Evolutionary conservation across 2,797 vertebrate species (phyloP).

Genomic region (Sternarchorhynchus goeldii): DNA sequence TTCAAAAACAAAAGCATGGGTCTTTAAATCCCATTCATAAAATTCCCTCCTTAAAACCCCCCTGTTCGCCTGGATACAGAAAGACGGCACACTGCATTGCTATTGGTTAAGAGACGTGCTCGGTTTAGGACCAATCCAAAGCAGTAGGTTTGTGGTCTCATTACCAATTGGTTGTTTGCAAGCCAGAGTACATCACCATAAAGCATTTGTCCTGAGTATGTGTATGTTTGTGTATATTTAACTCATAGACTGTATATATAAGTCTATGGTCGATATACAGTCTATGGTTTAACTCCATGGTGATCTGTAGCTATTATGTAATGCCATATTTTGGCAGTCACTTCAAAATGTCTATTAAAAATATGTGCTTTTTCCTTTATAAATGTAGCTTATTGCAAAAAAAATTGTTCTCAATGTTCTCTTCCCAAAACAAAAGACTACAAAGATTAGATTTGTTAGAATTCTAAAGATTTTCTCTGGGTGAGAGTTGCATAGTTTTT

Average conservation of each 20-base stretch:
- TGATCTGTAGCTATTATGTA: conserved; percentile 41
- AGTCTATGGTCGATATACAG: too few relatives aligned
- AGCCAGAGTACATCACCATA: conserved; percentile 43
- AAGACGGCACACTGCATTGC: conserved; percentile 43
- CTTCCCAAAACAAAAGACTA: neutral
- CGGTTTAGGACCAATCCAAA: conserved; percentile 56
- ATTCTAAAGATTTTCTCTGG: neutral
- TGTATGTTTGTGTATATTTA: conserved; percentile 48
- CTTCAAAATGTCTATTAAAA: conserved; percentile 12
- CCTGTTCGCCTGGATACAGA: conserved; percentile 65
- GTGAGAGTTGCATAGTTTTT: too few relatives aligned
- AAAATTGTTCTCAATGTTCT: neutral
- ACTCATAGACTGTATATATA: too few relatives aligned
- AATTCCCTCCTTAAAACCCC: conserved; percentile 51
- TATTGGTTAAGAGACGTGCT: conserved; percentile 51
- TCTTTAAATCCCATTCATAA: conserved; percentile 62
- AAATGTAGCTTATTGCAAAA: neutral
- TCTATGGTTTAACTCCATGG: conserved; percentile 31
- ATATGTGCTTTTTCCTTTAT: conserved; percentile 2
- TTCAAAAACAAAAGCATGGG: conserved; percentile 24
- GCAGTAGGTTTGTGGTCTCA: conserved; percentile 41
- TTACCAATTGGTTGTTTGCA: conserved; percentile 53
- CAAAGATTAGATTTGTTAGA: neutral
- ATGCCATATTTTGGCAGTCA: conserved; percentile 1
- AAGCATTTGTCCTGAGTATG: conserved; percentile 42